Conservation (phyloP, 2,888 invertebrate genomes). For the Xestoiulus laeticollis region DNA sequence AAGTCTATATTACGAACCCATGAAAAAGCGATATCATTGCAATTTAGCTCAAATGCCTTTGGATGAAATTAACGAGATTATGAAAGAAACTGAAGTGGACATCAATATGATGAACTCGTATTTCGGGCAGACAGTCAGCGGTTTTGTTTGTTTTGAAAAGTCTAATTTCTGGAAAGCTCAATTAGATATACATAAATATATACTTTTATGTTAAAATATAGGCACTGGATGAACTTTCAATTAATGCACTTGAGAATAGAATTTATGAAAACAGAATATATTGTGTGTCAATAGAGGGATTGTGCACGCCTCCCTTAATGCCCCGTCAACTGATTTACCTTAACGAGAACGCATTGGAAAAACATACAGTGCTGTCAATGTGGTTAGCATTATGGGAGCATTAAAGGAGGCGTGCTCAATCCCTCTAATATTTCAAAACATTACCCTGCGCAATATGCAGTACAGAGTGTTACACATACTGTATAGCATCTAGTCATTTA, state of each 20-base stretch:
- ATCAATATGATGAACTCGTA: neutral
- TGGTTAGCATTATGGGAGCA: no score
- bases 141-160: neutral
- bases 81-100: neutral
- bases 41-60: neutral
- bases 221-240: neutral
- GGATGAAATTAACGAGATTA: slow-evolving; percentile 6
- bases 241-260: neutral
- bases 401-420: no score
- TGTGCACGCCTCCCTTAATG: no score
- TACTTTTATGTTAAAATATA: neutral
- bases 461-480: no score
- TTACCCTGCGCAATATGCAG: no score
- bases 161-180: neutral
- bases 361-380: no score
- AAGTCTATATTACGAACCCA: neutral
- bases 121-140: neutral
- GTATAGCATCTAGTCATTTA: no score
- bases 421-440: no score
- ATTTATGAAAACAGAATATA: no score
- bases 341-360: no score
- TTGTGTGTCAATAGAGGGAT: no score
- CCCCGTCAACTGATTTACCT: no score
- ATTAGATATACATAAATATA: neutral
- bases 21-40: neutral